Evolutionary conservation across 2,888 invertebrate species (phyloP), one percentile per base, ranked within the genome.

Genomic region (Adineta ricciae): DNA sequence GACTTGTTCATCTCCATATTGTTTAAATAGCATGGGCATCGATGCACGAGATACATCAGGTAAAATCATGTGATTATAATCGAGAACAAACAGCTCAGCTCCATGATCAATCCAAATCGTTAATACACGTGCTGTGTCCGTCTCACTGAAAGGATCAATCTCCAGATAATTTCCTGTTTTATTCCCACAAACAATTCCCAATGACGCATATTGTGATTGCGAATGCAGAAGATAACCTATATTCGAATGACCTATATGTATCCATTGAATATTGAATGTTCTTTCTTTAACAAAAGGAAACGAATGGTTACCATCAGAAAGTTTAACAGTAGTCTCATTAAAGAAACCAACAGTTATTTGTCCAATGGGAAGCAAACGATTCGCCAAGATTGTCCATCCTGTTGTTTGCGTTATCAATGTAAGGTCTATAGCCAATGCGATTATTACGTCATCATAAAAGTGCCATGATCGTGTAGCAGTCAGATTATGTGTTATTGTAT

Each of bases 401-500:
- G n/a, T 56, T 21, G 21, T 56, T 21, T 4, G 24, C 7, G 56
- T 56, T n/a, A 24, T n/a, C 24, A 56, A 56, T 56, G 56, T 56
- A 4, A 56, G 7, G 24, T 56, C 11, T 7, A 7, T 56, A 56
- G 56, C 56, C 21, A 56, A n/a, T 4, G 56, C 56, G 24, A 56
- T 56, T 7, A 56, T 56, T 56, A 24, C 56, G 24, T 56, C 56
- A 56, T 56, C 56, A 56, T 56, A 56, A 56, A 56, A 56, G 24
- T 56, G 56, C 56, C 56, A 56, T n/a, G 56, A 56, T 56, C 56
- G 21, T 56, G 9, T 56, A n/a, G 11, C n/a, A 56, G 56, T 56
- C 21, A 56, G 56, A 56, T 56, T 56, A 56, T 56, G 56, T n/a
- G 56, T n/a, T 56, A n/a, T n/a, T 56, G 56, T 56, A 56, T 56